Evolutionary conservation across 2,113 vertebrate genomes (phyloP), one percentile per base, ranked within the genome.

Genomic region (Alouatta palliata): DNA sequence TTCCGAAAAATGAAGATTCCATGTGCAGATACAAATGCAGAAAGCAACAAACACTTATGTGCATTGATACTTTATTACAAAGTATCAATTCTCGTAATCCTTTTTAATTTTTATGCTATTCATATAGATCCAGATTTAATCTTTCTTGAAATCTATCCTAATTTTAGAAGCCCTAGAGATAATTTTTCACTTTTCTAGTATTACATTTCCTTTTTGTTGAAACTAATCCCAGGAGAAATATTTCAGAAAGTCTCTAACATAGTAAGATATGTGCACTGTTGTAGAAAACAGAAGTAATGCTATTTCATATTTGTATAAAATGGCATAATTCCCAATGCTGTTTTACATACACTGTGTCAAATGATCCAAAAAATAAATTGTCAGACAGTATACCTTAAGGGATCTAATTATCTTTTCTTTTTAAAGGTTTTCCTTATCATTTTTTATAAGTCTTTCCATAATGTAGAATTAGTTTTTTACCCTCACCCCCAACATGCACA

Each of bases 151-250:
- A 70, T 35, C 4, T 79, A 56, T 25, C 4, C 23, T 90, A 43
- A 91, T 56, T 92, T 94, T 70, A 47, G 96, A 97, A 87, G 4
- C 19, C n/a, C 45, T 80, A 56, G 23, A 88, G 86, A 35, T 73
- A 25, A 37, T 35, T 90, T 90, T 79, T 6, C 35, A 86, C 35
- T 6, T 94, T 87, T 64, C 9, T 95, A 27, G n/a, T 75, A 87
- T 90, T 90, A 76, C 3, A 8, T 58, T 77, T 89, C 17, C 19
- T 89, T 82, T 85, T 52, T 75, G 8, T 79, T 90, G 61, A 94
- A 77, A 75, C 23, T 56, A 80, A 75, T 80, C 17, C 23, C 16
- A 64, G 2, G 27, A 23, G 4, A 49, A 88, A 87, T 68, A 17
- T 85, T 95, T 77, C 85, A 82, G 47, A 54, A 93, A 20, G 10